Evolutionary conservation across 2,797 vertebrate species (phyloP).

Genomic region (Discoglossus pictus): DNA sequence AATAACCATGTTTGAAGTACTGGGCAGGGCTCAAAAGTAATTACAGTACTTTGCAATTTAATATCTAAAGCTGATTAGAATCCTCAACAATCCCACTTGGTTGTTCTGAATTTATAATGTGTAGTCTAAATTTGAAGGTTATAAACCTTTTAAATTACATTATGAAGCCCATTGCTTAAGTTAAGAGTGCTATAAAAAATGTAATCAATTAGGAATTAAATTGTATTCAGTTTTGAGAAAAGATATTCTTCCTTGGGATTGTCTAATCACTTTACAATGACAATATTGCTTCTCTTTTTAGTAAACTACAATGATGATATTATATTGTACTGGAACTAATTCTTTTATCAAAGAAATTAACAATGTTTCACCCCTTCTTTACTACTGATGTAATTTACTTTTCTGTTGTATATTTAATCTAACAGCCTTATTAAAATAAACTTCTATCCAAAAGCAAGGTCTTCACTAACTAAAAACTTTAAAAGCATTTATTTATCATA

Average conservation of each 20-base stretch:
- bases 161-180: conserved; percentile 36
- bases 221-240: conserved; percentile 37
- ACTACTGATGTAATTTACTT: too few relatives aligned
- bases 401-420: too few relatives aligned
- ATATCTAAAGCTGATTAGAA: conserved; percentile 57
- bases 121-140: conserved; percentile 47
- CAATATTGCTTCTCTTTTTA: conserved; percentile 16
- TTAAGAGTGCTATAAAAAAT: conserved; percentile 37
- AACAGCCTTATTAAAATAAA: too few relatives aligned
- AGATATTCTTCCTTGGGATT: conserved; percentile 24
- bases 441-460: too few relatives aligned
- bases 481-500: too few relatives aligned
- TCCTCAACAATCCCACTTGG: conserved; percentile 54
- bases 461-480: too few relatives aligned
- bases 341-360: too few relatives aligned
- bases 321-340: neutral
- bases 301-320: neutral
- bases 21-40: conserved; percentile 45
- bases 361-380: too few relatives aligned
- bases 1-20: conserved; percentile 39
- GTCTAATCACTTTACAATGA: conserved; percentile 27
- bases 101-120: conserved; percentile 45
- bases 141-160: conserved; percentile 48
- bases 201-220: conserved; percentile 41
- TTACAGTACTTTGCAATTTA: conserved; percentile 54